Conservation (phyloP, 92 coral and sea anemone genomes). For the Diadumene lineata region DNA sequence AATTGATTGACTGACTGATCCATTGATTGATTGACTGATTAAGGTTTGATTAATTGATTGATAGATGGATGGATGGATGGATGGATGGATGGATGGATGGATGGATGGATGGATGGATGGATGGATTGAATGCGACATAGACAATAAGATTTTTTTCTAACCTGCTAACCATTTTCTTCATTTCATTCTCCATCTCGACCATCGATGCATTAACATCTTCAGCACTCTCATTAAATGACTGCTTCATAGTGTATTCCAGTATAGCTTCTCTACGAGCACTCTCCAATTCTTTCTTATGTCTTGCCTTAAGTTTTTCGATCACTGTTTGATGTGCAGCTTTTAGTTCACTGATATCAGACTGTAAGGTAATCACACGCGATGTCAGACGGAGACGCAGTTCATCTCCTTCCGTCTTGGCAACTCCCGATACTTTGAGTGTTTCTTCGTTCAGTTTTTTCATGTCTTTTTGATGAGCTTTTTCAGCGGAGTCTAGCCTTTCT, state of each 20-base stretch:
- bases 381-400: conserved; percentile 86
- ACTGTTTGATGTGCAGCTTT: conserved; percentile 83
- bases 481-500: conserved; percentile 64
- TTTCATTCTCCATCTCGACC: conserved; percentile 72
- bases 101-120: no score
- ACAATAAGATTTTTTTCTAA: no score
- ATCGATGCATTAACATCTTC: conserved; percentile 74
- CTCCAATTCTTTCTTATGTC: conserved; percentile 75
- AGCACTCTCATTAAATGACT: conserved; percentile 58
- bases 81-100: no score
- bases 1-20: no score
- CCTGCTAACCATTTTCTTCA: conserved; percentile 80
- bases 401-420: conserved; percentile 75
- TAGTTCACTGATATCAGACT: conserved; percentile 95
- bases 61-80: no score
- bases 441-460: conserved; percentile 83
- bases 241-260: conserved; percentile 66
- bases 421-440: conserved; percentile 68
- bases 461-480: conserved; percentile 69
- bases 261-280: conserved; percentile 79
- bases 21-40: no score
- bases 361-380: conserved; percentile 90
- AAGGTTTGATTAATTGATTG: no score
- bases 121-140: no score
- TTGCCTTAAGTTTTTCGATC: conserved; percentile 61